Evolutionary conservation across 2,888 invertebrate species (phyloP).

Genomic region (Cantharis nigra): DNA sequence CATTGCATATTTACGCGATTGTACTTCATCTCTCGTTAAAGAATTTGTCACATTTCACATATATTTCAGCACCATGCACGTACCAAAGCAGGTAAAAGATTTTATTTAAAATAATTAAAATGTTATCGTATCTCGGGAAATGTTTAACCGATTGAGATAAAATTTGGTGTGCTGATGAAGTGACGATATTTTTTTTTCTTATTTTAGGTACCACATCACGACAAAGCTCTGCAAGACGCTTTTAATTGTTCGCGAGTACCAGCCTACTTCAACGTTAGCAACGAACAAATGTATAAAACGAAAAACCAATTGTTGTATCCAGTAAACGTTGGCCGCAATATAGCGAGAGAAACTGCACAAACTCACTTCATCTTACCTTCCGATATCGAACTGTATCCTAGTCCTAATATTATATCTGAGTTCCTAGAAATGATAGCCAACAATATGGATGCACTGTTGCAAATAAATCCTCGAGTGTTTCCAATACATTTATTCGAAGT

Average conservation of each 20-base stretch:
- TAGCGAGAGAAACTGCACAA: constrained; percentile 81
- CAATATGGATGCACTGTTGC: constrained; percentile 67
- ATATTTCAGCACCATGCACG: constrained; percentile 85
- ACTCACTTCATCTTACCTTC: constrained; percentile 85
- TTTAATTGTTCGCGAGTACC: constrained; percentile 75
- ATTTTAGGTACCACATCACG: constrained; percentile 70
- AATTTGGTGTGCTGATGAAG: neutral
- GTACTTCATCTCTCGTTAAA: constrained; percentile 72
- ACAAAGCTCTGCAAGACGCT: constrained; percentile 63
- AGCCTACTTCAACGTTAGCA: constrained; percentile 70
- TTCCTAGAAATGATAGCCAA: constrained; percentile 85
- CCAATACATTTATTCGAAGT: constrained; percentile 91
- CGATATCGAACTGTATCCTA: constrained; percentile 90
- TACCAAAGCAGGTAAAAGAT: constrained; percentile 68
- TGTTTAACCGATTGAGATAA: neutral
- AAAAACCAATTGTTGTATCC: constrained; percentile 84
- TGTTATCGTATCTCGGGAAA: too few relatives aligned
- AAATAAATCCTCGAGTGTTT: constrained; percentile 73
- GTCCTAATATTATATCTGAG: constrained; percentile 76
- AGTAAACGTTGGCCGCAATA: constrained; percentile 87
- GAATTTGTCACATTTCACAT: constrained; percentile 87
- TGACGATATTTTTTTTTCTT: constrained; percentile 1
- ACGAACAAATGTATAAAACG: constrained; percentile 74
- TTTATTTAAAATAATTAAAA: too few relatives aligned
- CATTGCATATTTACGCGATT: constrained; percentile 80